Base-by-base conservation (phyloP, 2,888 invertebrate genomes). In the Scaptodrosophila latifasciaeformis region DNA sequence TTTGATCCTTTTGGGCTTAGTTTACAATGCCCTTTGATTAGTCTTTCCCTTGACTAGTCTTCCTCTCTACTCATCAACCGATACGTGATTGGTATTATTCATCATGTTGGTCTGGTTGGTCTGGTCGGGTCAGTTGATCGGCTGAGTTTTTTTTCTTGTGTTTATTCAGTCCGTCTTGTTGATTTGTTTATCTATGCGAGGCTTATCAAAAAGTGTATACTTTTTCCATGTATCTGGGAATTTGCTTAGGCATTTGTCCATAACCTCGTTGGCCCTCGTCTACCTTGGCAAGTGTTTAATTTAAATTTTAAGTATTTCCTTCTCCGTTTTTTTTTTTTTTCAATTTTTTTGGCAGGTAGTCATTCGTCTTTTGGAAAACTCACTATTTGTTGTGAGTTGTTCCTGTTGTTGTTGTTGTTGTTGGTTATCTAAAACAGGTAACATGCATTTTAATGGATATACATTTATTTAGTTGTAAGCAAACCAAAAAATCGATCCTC, bases 51-150 rank as follows among this genome's bases (percentile, higher is more conserved):
- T 15, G 21, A 21, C 21, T 21, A 24, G 12, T 31, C 34, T 34
- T 2, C 24, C 21, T 24, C n/a, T 42, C 10, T 24, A 7, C 4
- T 1, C 13, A 17, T 13, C 37, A 13, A 10, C 10, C 46, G 24
- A 47, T 69, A 80, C 78, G 80, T 80, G 82, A 77, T 81, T 81
- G 75, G 81, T 81, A 81, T 82, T 82, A 81, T 81, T 81, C 82
- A 81, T 81, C 67, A 74, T 66, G 45, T 9, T 77, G 66, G 72
- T 62, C 68, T 68, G 37, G 2, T 76, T 47, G 27, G 29, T 35
- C 29, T 19, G 43, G 34, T 21, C 24, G 21, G 15, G n/a, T 57
- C 42, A 54, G 44, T 59, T 69, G n/a, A 67, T 68, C 62, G n/a
- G n/a, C n/a, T 56, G 27, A 37, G 19, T 39, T 34, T 42, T 9